phyloP scores from a whole-genome alignment of 2,113 vertebrate genomes.

The Phylloscopus trochiloides region DNA sequence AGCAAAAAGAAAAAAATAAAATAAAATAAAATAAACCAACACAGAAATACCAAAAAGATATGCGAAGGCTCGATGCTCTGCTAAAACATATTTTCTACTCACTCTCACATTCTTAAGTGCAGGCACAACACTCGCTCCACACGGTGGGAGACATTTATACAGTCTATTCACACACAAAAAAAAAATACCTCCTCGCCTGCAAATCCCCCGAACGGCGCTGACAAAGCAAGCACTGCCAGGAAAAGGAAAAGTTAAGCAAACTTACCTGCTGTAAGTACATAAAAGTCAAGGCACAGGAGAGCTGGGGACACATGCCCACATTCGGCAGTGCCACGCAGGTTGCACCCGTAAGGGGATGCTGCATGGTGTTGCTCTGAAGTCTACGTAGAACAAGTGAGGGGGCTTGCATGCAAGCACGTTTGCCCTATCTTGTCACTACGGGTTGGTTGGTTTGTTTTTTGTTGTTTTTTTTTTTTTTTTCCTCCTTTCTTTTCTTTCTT shows the following conservation, averaged over 20 bases:
- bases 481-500: neutral
- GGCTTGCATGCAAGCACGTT: conserved; percentile 77
- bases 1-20: neutral
- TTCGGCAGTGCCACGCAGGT: conserved; percentile 94
- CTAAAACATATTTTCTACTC: conserved; percentile 23
- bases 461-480: neutral
- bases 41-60: neutral
- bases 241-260: conserved; percentile 66
- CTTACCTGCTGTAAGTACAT: conserved; percentile 99
- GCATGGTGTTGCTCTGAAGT: conserved; percentile 84
- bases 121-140: neutral
- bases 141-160: conserved; percentile 29
- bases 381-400: conserved; percentile 77
- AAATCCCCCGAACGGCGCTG: conserved; percentile 18
- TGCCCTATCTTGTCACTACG: conserved; percentile 71
- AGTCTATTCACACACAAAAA: conserved; percentile 15
- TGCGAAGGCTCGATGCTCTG: neutral
- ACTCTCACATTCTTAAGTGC: conserved; percentile 16
- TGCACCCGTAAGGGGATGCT: conserved; percentile 92
- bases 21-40: neutral
- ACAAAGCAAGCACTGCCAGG: conserved; percentile 21
- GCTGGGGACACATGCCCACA: conserved; percentile 94
- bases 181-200: neutral
- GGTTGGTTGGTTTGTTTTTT: neutral
- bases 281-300: conserved; percentile 97